phyloP scores from a whole-genome alignment of 1,140 invertebrate species.

The Zophobas morio region DNA sequence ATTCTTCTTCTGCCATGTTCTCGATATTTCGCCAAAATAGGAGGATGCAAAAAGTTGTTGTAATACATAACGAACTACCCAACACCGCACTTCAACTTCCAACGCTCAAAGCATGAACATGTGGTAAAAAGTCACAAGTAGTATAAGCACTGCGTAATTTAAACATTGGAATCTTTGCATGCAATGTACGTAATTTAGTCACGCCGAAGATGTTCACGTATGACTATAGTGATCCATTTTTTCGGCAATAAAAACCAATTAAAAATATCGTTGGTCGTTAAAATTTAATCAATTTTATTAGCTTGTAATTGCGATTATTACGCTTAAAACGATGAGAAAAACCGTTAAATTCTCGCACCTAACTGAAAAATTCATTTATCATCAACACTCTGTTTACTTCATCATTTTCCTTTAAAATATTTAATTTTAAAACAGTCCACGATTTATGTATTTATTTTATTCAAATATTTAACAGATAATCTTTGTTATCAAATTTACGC shows the following conservation, averaged over 20 bases:
- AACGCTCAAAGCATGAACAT: slow-evolving; percentile 8
- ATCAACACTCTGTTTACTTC: too few relatives aligned
- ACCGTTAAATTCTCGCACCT: too few relatives aligned
- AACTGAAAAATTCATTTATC: too few relatives aligned
- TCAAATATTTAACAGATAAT: too few relatives aligned
- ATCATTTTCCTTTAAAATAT: too few relatives aligned
- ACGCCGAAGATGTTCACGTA: slow-evolving; percentile 6
- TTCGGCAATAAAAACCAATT: slow-evolving; percentile 21
- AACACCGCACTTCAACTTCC: slow-evolving; percentile 4
- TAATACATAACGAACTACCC: slow-evolving; percentile 64
- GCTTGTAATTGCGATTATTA: slow-evolving; percentile 33
- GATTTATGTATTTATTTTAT: too few relatives aligned
- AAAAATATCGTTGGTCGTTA: slow-evolving; percentile 16
- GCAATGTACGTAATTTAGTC: slow-evolving; percentile 20
- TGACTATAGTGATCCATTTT: slow-evolving; percentile 15
- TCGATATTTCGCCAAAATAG: slow-evolving; percentile 59
- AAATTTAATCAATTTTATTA: slow-evolving; percentile 26
- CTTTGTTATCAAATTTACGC: too few relatives aligned
- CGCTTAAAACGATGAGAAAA: neutral
- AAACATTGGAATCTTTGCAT: slow-evolving; percentile 37
- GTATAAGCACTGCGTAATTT: slow-evolving; percentile 38
- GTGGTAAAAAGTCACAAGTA: slow-evolving; percentile 39
- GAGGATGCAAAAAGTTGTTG: slow-evolving; percentile 67
- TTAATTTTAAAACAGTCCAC: too few relatives aligned
- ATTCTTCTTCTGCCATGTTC: slow-evolving; percentile 63